Base-by-base conservation (phyloP, 2,797 vertebrate genomes). In the Eulemur coronatus region DNA sequence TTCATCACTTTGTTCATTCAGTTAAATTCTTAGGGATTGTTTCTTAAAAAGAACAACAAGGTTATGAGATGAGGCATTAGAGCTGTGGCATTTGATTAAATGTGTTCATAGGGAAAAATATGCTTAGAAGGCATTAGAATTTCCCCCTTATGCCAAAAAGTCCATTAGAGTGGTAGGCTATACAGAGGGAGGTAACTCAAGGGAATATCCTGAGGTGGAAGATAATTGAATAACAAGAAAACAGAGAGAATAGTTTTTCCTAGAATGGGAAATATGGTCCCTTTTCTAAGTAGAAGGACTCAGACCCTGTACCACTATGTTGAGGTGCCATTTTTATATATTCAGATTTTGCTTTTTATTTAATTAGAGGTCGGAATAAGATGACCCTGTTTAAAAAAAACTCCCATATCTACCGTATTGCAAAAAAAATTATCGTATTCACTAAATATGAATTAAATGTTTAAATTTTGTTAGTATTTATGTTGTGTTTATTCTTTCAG, bases 111-210 rank as follows among this genome's bases (percentile, higher is more conserved):
- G 84, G 95, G 33, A 48, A 93, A 97, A 95, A 89, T 96, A 96
- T 89, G 86, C 96, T 94, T 94, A 96, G 57, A 93, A 93, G 70
- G 79, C 65, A 90, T 93, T 96, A 97, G 65, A 93, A 95, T 96
- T 79, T 97, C 20, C 26, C 17, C 28, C 57, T 94, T 97, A 75
- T 96, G 93, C 89, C 96, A 95, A 38, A 96, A 96, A 87, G 67
- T 35, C 75, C 96, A 97, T 97, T 97, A 94, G 43, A 67, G 46
- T 78, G 61, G 92, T 89, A 95, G 78, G 48, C 22, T 55, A 46
- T 95, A 38, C n/a, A 89, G 69, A 92, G 48, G 41, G 89, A 94
- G 18, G 55, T 84, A 75, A 86, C 86, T 95, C 65, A 78, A 61
- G 84, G 89, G 86, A 93, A 50, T 94, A 91, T 55, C 35, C 46